phyloP scores from a whole-genome alignment of 2,888 invertebrate species.

The Drosophila falleni region DNA sequence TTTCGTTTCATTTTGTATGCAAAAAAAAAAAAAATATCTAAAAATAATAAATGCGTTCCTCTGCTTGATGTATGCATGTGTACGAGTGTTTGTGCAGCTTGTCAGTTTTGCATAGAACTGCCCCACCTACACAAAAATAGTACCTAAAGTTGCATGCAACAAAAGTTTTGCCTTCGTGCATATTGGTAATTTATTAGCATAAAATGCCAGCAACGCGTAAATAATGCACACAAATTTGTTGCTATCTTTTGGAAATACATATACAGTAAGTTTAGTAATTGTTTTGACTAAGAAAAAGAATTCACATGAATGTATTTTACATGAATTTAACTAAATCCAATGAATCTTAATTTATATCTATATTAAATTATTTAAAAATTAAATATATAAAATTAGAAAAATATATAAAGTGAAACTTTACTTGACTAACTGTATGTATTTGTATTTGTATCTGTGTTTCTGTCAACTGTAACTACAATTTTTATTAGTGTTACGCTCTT shows the following conservation, averaged over 20 bases:
- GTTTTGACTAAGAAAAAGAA: neutral
- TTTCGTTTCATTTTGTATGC: slow-evolving; percentile 44
- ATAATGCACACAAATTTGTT: slow-evolving; percentile 76
- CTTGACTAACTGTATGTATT: neutral
- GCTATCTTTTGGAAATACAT: slow-evolving; percentile 41
- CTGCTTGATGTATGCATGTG: slow-evolving; percentile 10
- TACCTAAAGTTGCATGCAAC: slow-evolving; percentile 63
- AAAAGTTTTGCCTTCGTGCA: slow-evolving; percentile 74
- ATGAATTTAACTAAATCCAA: too few relatives aligned
- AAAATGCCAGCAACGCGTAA: slow-evolving; percentile 76
- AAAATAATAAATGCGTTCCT: slow-evolving; percentile 65
- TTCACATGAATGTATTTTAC: too few relatives aligned
- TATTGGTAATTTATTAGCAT: slow-evolving; percentile 79
- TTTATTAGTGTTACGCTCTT: slow-evolving; percentile 58
- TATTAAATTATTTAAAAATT: too few relatives aligned
- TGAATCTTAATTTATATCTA: too few relatives aligned
- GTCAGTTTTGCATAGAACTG: slow-evolving; percentile 62
- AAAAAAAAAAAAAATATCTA: slow-evolving; percentile 70
- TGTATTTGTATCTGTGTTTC: neutral
- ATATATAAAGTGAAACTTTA: too few relatives aligned
- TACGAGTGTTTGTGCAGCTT: slow-evolving; percentile 57
- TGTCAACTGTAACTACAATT: slow-evolving; percentile 9
- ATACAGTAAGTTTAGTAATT: slow-evolving; percentile 2
- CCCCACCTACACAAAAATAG: slow-evolving; percentile 20
- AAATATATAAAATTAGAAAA: too few relatives aligned